These are phyloP conservation scores for Aphelenchoides bicaudatus DNA, from an alignment of 2,888 invertebrate genomes.

Conservation along the genomic window DNA sequence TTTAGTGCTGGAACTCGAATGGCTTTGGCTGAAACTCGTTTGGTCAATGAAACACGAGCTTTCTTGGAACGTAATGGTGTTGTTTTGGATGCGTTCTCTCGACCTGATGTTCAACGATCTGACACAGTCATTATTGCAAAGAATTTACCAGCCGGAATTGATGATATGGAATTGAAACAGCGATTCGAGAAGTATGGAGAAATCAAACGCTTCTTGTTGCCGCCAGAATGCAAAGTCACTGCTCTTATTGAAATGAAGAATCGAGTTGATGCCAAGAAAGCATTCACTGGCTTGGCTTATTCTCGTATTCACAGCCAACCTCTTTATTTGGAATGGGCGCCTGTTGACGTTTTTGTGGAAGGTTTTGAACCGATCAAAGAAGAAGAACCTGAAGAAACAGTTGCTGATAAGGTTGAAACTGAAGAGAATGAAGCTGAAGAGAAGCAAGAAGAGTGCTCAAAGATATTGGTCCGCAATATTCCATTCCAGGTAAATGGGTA, in stretches of 20 bases:
- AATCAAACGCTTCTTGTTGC: constrained; percentile 78
- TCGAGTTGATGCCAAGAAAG: constrained; percentile 82
- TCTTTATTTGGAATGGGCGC: constrained; percentile 95
- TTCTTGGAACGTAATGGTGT: constrained; percentile 86
- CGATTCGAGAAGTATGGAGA: constrained; percentile 79
- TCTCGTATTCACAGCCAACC: constrained; percentile 80
- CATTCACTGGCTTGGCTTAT: constrained; percentile 84
- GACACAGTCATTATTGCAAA: constrained; percentile 77
- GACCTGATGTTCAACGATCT: constrained; percentile 40
- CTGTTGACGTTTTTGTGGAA: constrained; percentile 73
- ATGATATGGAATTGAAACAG: constrained; percentile 71
- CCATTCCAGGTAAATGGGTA: too few relatives aligned
- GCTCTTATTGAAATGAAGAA: constrained; percentile 68
- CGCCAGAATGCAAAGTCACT: constrained; percentile 79
- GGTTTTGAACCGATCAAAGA: too few relatives aligned
- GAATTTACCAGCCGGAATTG: constrained; percentile 83
- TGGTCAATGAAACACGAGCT: constrained; percentile 80
- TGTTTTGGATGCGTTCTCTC: constrained; percentile 47
- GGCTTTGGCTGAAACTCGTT: constrained; percentile 91
- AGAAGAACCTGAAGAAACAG: constrained; percentile 4
- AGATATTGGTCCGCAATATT: constrained; percentile 87
- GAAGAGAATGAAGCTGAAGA: background rate
- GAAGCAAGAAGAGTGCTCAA: constrained; percentile 65
- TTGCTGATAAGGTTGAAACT: background rate
- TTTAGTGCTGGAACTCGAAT: constrained; percentile 81